Evolutionary conservation across 2,797 vertebrate genomes (phyloP).

Genomic region (Apogon talboti): DNA sequence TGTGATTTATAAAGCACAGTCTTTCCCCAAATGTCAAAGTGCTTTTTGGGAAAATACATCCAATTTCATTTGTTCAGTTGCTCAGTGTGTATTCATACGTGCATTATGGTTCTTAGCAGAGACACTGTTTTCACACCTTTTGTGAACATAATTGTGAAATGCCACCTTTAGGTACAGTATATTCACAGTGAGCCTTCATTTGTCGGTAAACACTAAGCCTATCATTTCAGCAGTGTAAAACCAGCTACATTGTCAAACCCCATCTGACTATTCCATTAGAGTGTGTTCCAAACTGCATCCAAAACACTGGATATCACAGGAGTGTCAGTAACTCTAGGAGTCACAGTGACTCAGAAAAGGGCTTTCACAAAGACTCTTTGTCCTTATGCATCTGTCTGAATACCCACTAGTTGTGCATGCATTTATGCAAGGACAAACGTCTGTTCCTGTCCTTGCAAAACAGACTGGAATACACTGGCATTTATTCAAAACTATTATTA

Average conservation of each 20-base stretch:
- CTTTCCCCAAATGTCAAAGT: neutral
- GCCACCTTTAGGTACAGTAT: neutral
- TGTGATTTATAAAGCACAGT: neutral
- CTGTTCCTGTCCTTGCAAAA: neutral
- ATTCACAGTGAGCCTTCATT: neutral
- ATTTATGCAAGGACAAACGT: neutral
- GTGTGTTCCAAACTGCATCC: slow-evolving; percentile 20
- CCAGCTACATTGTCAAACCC: slow-evolving; percentile 12
- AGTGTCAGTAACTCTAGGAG: slow-evolving; percentile 34
- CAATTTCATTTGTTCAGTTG: slow-evolving; percentile 1
- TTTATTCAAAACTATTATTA: slow-evolving; percentile 54
- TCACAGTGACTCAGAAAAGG: slow-evolving; percentile 25
- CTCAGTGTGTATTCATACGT: neutral
- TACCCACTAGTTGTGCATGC: neutral
- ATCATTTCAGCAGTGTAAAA: slow-evolving; percentile 4
- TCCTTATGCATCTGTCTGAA: slow-evolving; percentile 20
- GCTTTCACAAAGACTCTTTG: slow-evolving; percentile 53
- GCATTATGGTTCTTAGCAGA: neutral
- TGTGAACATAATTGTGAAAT: slow-evolving; percentile 8
- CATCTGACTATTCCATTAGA: slow-evolving; percentile 21
- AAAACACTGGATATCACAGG: neutral
- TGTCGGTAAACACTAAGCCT: neutral
- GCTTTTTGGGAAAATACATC: neutral
- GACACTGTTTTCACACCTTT: slow-evolving; percentile 13
- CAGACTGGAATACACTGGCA: slow-evolving; percentile 20